Percentiles rank a stretch among this genome's conserved stretches.
Evolutionary conservation across 1,140 invertebrate species (phyloP).

Genomic region (Eurosta solidaginis): DNA sequence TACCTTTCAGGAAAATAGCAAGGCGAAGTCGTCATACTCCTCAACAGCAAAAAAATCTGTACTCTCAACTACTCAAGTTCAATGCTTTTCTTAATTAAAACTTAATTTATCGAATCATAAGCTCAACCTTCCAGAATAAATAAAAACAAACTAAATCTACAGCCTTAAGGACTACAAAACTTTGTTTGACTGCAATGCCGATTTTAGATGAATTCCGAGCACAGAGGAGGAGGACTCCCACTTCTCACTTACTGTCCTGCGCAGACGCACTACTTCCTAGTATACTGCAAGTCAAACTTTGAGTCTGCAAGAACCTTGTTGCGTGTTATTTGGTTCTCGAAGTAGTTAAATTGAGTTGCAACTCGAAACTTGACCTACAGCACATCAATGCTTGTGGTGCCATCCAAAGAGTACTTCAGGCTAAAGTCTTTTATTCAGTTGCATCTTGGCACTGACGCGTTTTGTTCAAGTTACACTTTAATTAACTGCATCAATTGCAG

Average conservation of each 20-base stretch:
- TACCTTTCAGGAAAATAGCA: too few relatives aligned
- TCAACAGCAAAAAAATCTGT: too few relatives aligned
- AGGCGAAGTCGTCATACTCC: too few relatives aligned
- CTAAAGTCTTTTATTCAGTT: not conserved
- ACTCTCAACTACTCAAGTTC: not conserved
- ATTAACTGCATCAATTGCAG: conserved; percentile 12
- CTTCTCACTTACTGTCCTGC: too few relatives aligned
- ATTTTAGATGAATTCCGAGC: too few relatives aligned
- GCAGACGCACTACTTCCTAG: too few relatives aligned
- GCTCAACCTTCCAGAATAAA: not conserved
- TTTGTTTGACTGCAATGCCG: not conserved
- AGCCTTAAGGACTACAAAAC: not conserved
- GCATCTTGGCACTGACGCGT: not conserved
- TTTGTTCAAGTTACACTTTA: not conserved
- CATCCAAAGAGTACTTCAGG: not conserved
- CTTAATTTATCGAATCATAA: not conserved
- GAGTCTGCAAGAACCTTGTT: too few relatives aligned
- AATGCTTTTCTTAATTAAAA: not conserved
- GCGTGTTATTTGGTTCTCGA: not conserved
- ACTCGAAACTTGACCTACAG: not conserved
- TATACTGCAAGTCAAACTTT: too few relatives aligned
- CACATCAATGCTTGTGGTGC: not conserved
- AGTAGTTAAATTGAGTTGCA: not conserved
- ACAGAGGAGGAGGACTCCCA: too few relatives aligned
- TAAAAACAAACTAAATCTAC: not conserved